Conservation (phyloP, 2,113 vertebrate genomes). For the Eptesicus fuscus region DNA sequence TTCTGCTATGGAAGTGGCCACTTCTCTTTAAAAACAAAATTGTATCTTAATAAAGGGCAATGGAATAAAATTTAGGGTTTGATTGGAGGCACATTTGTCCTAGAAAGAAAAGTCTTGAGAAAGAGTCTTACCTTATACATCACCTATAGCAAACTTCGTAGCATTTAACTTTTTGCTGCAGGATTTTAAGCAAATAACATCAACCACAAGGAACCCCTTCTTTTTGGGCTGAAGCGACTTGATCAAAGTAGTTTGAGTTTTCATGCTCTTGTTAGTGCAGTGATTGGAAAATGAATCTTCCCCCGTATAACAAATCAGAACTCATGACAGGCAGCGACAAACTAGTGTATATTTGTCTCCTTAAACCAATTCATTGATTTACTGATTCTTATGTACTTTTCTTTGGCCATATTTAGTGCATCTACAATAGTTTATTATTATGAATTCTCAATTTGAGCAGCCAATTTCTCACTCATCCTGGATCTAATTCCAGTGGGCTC, state of each 20-base stretch:
- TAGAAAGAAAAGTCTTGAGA: not conserved
- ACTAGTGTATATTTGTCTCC: not conserved
- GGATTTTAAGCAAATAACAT: slow-evolving; percentile 26
- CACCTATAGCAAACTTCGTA: not conserved
- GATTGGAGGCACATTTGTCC: not conserved
- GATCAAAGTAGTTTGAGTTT: slow-evolving; percentile 17
- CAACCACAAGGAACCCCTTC: not conserved
- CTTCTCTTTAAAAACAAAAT: slow-evolving; percentile 5
- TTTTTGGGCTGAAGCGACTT: not conserved
- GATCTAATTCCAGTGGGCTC: not conserved
- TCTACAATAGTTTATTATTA: not conserved
- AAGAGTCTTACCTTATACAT: not conserved
- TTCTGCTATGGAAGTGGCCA: not conserved
- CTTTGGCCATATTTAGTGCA: not conserved
- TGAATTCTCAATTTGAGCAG: not conserved
- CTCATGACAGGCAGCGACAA: not conserved
- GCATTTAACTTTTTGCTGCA: slow-evolving; percentile 4
- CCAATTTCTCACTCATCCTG: not conserved
- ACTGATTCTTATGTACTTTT: not conserved
- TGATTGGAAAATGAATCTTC: not conserved
- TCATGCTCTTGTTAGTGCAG: not conserved
- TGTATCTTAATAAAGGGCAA: not conserved
- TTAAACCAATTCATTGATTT: not conserved
- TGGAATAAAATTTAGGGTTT: slow-evolving; percentile 17
- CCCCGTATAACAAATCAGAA: not conserved